A percentile compares a stretch with the other conserved stretches of the same genome.
These are phyloP conservation scores for Carposina sasakii DNA, from an alignment of 1,140 invertebrate genomes.

Conservation along the genomic window DNA sequence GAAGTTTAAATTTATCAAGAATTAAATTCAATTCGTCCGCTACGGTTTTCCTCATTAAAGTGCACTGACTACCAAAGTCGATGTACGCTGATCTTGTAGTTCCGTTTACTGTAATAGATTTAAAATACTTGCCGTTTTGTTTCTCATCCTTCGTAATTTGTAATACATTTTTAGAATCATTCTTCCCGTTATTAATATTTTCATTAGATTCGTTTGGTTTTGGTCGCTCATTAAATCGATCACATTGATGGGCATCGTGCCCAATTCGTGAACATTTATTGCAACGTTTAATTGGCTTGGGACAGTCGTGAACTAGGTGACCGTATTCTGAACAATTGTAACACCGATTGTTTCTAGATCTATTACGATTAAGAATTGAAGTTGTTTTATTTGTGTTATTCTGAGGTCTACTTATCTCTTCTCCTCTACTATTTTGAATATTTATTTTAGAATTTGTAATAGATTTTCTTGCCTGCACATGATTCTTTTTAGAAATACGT, in stretches of 20 bases:
- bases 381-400: not conserved
- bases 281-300: constrained; percentile 9
- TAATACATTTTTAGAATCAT: not conserved
- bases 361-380: too few relatives aligned
- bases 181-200: not conserved
- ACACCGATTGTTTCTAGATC: not conserved
- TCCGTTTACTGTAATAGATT: constrained; percentile 3
- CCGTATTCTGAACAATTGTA: constrained; percentile 13
- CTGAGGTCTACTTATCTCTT: too few relatives aligned
- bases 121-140: constrained; percentile 4
- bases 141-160: not conserved
- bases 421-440: not conserved
- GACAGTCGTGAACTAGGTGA: not conserved
- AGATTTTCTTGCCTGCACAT: not conserved
- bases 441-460: not conserved
- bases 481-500: constrained; percentile 6
- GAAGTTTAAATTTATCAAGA: not conserved
- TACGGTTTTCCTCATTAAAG: not conserved
- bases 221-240: not conserved
- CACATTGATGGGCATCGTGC: constrained; percentile 2
- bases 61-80: constrained; percentile 16
- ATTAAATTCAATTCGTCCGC: not conserved
- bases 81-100: not conserved
- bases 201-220: not conserved
- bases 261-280: constrained; percentile 10